Evolutionary conservation across 2,113 vertebrate species (phyloP), one percentile per base, ranked within the genome.

Genomic region (Lamprologus ornatipinnis): DNA sequence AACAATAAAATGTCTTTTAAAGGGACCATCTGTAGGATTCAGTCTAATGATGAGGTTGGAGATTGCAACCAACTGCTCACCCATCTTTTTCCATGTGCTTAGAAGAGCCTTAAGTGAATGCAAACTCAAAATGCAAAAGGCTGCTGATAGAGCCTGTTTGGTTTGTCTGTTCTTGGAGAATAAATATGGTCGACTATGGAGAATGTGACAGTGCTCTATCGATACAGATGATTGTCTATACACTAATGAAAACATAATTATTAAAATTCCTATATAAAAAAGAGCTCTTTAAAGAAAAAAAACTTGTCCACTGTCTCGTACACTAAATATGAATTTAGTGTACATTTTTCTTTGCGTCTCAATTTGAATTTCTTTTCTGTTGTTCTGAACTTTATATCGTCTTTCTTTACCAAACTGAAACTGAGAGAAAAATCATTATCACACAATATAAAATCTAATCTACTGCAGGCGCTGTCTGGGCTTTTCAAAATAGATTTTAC

Each of bases 381-480:
- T 81, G 23, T 81, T 88, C 81, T 70, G 6, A 15, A 7, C 23
- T 49, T 26, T 19, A 87, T 45, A 33, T 80, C 6, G 1, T 53
- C 80, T 21, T 53, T 80, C 49, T 80, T 79, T 51, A 58, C 79
- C 70, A 82, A 88, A 65, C 40, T 37, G 33, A 81, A 19, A 78
- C 7, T 26, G 13, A 42, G 5, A 31, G 21, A 19, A 78, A 82
- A 70, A 80, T 45, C 5, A 35, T 85, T 88, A 82, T 75, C 83
- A 33, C 82, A 87, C 63, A 85, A 85, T 86, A 65, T 81, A 37
- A 82, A 91, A 87, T 87, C 23, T 42, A 82, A 84, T 87, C 55
- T 86, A 78, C 33, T 60, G 65, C 60, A 82, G 23, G 73, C 63
- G 6, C 37, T 40, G 28, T 10, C 45, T 79, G 14, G 7, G 49